phyloP scores from a whole-genome alignment of 2,888 invertebrate genomes.

The Ochlodes sylvanus region DNA sequence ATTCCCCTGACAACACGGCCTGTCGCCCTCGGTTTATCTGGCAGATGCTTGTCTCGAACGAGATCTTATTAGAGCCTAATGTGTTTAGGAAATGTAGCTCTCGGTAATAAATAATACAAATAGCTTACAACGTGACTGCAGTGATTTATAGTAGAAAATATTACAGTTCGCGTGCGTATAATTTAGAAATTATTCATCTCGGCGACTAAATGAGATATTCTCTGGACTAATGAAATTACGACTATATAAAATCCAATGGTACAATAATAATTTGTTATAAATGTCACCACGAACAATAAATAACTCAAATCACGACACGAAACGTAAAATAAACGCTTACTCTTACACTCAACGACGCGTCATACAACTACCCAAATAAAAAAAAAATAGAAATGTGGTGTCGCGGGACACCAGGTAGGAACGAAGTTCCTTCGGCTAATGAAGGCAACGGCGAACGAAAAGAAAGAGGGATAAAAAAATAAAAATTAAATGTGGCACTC shows the following conservation, averaged over 20 bases:
- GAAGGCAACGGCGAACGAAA: too few relatives aligned
- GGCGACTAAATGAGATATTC: slow-evolving; percentile 9
- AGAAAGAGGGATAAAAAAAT: too few relatives aligned
- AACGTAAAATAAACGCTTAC: too few relatives aligned
- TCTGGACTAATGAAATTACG: not conserved
- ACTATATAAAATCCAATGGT: not conserved
- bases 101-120: slow-evolving; percentile 36
- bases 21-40: slow-evolving; percentile 57
- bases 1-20: slow-evolving; percentile 58
- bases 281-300: too few relatives aligned
- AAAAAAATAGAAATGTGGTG: too few relatives aligned
- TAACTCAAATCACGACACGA: too few relatives aligned
- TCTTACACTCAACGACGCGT: too few relatives aligned
- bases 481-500: too few relatives aligned
- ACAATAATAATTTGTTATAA: too few relatives aligned
- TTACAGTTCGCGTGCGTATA: slow-evolving; percentile 8
- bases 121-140: slow-evolving; percentile 12
- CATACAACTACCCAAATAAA: too few relatives aligned
- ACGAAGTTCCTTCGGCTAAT: too few relatives aligned
- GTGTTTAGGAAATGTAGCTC: slow-evolving; percentile 61
- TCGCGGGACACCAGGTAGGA: too few relatives aligned
- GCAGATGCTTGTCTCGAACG: slow-evolving; percentile 51
- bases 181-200: slow-evolving; percentile 3
- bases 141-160: slow-evolving; percentile 33
- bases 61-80: slow-evolving; percentile 69